Conservation (phyloP, 2,113 vertebrate species). For the Gallinago jamesoni region DNA sequence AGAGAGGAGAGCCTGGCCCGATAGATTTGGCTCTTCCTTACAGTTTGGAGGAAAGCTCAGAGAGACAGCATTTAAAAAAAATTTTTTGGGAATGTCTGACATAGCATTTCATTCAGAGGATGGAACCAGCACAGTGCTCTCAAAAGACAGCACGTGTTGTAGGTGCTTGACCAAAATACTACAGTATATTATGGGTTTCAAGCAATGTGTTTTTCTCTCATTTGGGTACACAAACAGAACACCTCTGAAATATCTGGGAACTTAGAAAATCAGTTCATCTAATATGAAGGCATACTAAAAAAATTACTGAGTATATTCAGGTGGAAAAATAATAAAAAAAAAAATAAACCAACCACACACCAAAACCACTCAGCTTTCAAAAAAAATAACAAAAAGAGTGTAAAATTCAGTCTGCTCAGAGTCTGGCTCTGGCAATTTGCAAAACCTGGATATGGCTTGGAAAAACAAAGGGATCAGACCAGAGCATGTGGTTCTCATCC, state of each 20-base stretch:
- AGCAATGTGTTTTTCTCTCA: background rate
- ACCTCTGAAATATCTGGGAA: background rate
- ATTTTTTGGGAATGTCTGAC: background rate
- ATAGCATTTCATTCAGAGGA: background rate
- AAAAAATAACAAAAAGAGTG: background rate
- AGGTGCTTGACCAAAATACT: background rate
- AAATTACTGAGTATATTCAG: background rate
- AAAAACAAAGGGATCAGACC: background rate
- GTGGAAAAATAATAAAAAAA: background rate
- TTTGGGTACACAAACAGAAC: background rate
- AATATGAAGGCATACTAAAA: background rate
- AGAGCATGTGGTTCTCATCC: background rate
- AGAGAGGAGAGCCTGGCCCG: background rate
- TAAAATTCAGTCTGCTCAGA: background rate
- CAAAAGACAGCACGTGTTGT: fast-evolving
- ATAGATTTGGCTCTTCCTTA: constrained; percentile 3
- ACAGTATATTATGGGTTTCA: background rate
- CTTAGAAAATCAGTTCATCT: background rate
- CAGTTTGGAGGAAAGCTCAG: background rate
- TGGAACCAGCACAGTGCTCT: background rate
- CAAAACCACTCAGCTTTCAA: background rate
- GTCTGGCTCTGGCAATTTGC: background rate
- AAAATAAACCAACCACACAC: fast-evolving
- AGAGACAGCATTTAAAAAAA: background rate
- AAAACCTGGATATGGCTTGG: background rate